Evolutionary conservation across 2,888 invertebrate genomes (phyloP), one percentile per base, ranked within the genome.

Genomic region (Deilephila porcellus): DNA sequence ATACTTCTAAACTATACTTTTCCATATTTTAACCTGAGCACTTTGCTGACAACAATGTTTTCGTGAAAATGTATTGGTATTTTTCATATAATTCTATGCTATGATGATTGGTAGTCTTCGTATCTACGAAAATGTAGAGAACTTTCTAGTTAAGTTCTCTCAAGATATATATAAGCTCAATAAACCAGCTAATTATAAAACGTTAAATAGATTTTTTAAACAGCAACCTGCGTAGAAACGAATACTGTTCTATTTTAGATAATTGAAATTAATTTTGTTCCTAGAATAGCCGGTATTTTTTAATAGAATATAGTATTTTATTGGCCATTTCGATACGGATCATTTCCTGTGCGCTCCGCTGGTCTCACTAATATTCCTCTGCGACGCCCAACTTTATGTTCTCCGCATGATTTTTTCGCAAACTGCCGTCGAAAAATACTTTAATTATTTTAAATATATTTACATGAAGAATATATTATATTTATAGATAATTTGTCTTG

Each of bases 231-330:
- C 29, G 20, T 17, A 20, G 5, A 45, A 45, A 37, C 14, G 1
- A 17, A 37, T 60, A 20, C 34, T 25, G 20, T 20, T 17, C 0
- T 29, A 60, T 25, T 29, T 62, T 19, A 71, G 52, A 62, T 45
- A 62, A 25, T 29, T 7, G 25, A 53, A 53, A 52, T 70, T 56
- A 4, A 34, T 71, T 71, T 71, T 19, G 8, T 56, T 6, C 34
- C 53, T 11, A 71, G 59, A 59, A 71, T 59, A 59, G 14, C 14
- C 67, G 17, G 11, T 25, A 25, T 25, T 67, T 52, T n/a, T 56
- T 71, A 59, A 32, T 34, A 71, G 14, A 56, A 59, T 71, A 71
- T 34, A 71, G 56, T 71, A 71, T 59, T 71, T 71, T 71, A 71
- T 71, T 56, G 34, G 70, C 34, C 70, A 71, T 71, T 71, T 59